Conservation (phyloP, 2,888 invertebrate species). For the Steinernema scapterisci region DNA sequence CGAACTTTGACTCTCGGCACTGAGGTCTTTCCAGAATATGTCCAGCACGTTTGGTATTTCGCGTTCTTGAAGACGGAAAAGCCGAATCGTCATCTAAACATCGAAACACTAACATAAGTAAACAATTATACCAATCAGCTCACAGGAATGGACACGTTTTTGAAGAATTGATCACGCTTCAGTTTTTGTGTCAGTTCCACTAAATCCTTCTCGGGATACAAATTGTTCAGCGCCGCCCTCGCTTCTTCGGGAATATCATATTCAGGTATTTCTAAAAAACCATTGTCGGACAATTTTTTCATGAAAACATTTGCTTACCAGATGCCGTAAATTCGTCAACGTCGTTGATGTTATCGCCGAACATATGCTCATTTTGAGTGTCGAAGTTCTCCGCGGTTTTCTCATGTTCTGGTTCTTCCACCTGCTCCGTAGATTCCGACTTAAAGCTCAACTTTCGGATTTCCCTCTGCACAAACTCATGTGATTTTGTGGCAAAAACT, state of each 20-base stretch:
- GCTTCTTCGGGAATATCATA: slow-evolving; percentile 14
- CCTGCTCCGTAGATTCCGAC: background rate
- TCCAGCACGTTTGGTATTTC: slow-evolving; percentile 34
- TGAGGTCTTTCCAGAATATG: slow-evolving; percentile 34
- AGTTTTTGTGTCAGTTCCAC: slow-evolving; percentile 31
- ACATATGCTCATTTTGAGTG: background rate
- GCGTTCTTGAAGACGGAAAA: slow-evolving; percentile 5
- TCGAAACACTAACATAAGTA: background rate
- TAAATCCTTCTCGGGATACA: slow-evolving; percentile 32
- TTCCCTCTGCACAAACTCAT: slow-evolving; percentile 26
- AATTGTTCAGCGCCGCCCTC: slow-evolving; percentile 25
- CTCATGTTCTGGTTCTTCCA: background rate
- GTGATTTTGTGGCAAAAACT: slow-evolving; percentile 27
- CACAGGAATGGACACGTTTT: slow-evolving; percentile 35
- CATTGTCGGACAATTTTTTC: too few species aligned
- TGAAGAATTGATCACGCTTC: slow-evolving; percentile 31
- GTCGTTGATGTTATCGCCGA: background rate
- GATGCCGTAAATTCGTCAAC: background rate
- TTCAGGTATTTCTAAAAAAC: background rate
- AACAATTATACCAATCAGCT: too few species aligned
- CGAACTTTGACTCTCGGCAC: slow-evolving; percentile 26
- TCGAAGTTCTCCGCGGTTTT: background rate
- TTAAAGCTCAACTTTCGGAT: slow-evolving; percentile 30
- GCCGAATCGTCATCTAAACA: slow-evolving; percentile 31
- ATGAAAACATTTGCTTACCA: background rate